phyloP scores from a whole-genome alignment of 2,888 invertebrate genomes.

The Coremacera marginata region DNA sequence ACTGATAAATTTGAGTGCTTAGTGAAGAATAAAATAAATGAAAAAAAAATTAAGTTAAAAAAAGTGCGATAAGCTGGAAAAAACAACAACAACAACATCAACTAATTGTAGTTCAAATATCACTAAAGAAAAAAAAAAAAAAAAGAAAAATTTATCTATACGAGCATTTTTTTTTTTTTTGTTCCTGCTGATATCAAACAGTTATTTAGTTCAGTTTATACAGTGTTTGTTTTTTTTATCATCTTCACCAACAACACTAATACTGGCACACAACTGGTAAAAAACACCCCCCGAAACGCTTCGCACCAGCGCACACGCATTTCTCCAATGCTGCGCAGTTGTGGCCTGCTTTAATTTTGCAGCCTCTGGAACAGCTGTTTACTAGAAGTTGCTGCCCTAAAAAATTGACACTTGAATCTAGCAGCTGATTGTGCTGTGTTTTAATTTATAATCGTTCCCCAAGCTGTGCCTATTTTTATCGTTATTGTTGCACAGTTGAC shows the following conservation, averaged over 20 bases:
- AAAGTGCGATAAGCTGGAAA: slow-evolving; percentile 51
- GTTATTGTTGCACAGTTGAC: background rate
- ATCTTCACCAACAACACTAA: background rate
- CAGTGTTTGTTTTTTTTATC: background rate
- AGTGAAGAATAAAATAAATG: background rate
- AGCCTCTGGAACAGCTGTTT: slow-evolving; percentile 21
- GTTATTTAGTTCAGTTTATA: no score
- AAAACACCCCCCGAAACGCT: background rate
- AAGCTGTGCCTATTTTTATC: background rate
- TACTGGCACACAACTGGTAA: background rate
- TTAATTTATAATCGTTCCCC: background rate
- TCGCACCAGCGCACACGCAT: background rate
- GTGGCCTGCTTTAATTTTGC: background rate
- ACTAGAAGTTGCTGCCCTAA: background rate
- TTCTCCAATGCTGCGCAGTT: background rate
- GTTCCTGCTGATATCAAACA: no score
- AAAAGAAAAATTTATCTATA: no score
- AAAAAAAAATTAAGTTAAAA: background rate
- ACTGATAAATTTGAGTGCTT: background rate
- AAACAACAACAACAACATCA: slow-evolving; percentile 47
- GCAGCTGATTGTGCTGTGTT: slow-evolving; percentile 8
- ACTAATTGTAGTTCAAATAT: background rate
- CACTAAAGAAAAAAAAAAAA: background rate
- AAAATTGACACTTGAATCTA: background rate
- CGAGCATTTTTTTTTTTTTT: no score